Conservation (phyloP, 2,888 invertebrate genomes). For the Leucoma salicis region DNA sequence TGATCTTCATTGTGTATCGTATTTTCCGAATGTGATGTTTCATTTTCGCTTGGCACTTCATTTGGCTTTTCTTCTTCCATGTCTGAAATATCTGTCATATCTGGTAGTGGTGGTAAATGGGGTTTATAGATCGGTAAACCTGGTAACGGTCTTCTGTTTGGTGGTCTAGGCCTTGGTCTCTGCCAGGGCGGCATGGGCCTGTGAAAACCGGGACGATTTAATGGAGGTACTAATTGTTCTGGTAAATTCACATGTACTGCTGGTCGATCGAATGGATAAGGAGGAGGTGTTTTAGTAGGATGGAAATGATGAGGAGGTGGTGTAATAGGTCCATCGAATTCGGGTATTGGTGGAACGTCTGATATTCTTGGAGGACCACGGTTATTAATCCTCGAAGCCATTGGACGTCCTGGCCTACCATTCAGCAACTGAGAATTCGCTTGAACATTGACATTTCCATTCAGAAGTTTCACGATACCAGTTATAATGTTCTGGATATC, state of each 20-base stretch:
- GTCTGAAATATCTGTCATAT: slow-evolving; percentile 59
- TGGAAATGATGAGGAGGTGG: slow-evolving; percentile 68
- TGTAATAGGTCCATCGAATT: slow-evolving; percentile 81
- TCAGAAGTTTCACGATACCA: slow-evolving; percentile 92
- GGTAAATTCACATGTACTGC: slow-evolving; percentile 87
- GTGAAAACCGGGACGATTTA: slow-evolving; percentile 82
- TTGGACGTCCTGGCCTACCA: slow-evolving; percentile 85
- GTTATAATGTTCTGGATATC: slow-evolving; percentile 96
- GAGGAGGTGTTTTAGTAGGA: slow-evolving; percentile 82
- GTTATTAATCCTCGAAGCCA: slow-evolving; percentile 92
- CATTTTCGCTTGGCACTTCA: slow-evolving; percentile 58
- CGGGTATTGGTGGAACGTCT: slow-evolving; percentile 87
- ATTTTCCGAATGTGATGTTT: slow-evolving; percentile 62
- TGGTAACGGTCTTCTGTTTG: slow-evolving; percentile 72
- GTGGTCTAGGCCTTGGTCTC: slow-evolving; percentile 82
- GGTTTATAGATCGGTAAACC: slow-evolving; percentile 84
- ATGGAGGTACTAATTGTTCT: slow-evolving; percentile 87
- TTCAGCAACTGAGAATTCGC: slow-evolving; percentile 85
- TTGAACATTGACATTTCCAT: slow-evolving; percentile 93
- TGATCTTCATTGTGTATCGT: slow-evolving; percentile 53
- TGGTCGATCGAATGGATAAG: slow-evolving; percentile 90
- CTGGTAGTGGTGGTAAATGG: slow-evolving; percentile 73
- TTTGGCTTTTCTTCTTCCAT: slow-evolving; percentile 43
- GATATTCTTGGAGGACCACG: slow-evolving; percentile 93
- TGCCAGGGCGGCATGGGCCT: slow-evolving; percentile 86